Percentiles rank a stretch among this genome's conserved stretches.
Evolutionary conservation across 2,888 invertebrate species (phyloP).

Genomic region (Himalopsyche tibetana): DNA sequence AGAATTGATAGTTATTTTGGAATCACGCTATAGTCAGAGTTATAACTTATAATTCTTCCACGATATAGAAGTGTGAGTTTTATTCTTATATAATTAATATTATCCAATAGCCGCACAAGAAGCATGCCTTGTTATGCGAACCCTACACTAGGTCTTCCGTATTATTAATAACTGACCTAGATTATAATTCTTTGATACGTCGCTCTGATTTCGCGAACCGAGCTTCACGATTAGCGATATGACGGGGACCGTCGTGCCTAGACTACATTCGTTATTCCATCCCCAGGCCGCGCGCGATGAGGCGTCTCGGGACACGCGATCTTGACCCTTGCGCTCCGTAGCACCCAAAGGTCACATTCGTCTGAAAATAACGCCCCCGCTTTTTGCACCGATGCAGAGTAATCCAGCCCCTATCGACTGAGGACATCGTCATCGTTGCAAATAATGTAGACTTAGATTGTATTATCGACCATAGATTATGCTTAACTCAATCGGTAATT

Average conservation of each 20-base stretch:
- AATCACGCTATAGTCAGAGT: too few relatives aligned
- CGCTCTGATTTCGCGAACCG: background rate
- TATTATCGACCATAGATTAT: background rate
- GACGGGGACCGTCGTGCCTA: background rate
- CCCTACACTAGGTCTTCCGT: too few relatives aligned
- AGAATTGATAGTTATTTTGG: too few relatives aligned
- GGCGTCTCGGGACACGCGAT: slow-evolving; percentile 46
- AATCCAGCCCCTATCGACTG: slow-evolving; percentile 35
- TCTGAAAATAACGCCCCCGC: slow-evolving; percentile 41
- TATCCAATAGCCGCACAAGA: too few relatives aligned
- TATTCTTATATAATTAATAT: too few relatives aligned
- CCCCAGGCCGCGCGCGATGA: slow-evolving; percentile 22
- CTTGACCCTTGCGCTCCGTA: slow-evolving; percentile 29
- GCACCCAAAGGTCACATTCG: slow-evolving; percentile 46
- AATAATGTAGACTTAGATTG: background rate
- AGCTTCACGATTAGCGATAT: background rate
- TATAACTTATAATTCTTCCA: too few relatives aligned
- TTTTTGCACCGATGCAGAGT: background rate
- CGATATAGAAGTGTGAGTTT: too few relatives aligned
- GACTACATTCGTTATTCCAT: slow-evolving; percentile 28
- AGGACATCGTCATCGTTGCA: background rate
- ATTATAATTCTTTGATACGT: too few relatives aligned
- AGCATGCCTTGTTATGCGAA: too few relatives aligned
- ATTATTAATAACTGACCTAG: too few relatives aligned
- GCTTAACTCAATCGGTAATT: background rate